Evolutionary conservation across 2,797 vertebrate genomes (phyloP).

Genomic region (Coendou prehensilis): DNA sequence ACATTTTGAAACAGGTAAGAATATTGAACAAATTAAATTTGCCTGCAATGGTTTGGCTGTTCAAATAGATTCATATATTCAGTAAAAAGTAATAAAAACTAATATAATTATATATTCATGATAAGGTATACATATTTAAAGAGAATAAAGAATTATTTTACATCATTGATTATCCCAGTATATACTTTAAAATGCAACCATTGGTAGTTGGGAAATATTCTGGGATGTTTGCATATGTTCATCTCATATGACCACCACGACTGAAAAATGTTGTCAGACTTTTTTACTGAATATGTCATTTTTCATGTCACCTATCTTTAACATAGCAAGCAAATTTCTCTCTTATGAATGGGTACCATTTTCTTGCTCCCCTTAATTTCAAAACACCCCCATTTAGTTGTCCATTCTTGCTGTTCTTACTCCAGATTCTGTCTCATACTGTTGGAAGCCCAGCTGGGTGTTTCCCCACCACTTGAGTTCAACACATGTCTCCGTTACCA

Average conservation of each 20-base stretch:
- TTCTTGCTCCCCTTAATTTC: background rate
- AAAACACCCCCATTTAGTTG: background rate
- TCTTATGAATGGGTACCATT: background rate
- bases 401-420: background rate
- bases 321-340: background rate
- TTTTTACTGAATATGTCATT: background rate
- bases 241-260: background rate
- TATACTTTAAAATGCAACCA: background rate
- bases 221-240: background rate
- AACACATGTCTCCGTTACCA: background rate
- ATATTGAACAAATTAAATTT: conserved; percentile 27
- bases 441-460: too few species aligned
- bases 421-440: background rate
- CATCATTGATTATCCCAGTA: background rate
- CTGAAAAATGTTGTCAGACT: background rate
- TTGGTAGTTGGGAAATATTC: background rate
- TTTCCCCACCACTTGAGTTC: background rate
- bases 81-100: conserved; percentile 9
- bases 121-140: background rate
- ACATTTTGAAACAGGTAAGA: background rate
- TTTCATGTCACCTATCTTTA: background rate
- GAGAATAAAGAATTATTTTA: background rate
- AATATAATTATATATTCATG: background rate
- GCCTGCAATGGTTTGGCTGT: background rate
- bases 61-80: background rate